These are phyloP conservation scores for Euzophera pinguis DNA, from an alignment of 2,888 invertebrate species.

Conservation along the genomic window DNA sequence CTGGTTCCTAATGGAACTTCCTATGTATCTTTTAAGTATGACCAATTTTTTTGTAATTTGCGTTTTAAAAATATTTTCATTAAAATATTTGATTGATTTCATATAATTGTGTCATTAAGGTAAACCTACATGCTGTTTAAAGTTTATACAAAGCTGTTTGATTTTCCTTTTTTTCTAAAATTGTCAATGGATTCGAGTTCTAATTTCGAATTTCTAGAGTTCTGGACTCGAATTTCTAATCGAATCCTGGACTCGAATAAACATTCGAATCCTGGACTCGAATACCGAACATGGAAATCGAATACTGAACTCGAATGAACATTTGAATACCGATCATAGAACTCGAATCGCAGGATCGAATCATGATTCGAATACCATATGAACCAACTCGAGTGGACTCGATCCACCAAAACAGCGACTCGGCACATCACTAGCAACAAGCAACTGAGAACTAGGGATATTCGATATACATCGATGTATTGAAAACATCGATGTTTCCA, in stretches of 20 bases:
- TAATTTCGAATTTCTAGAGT: background rate
- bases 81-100: slow-evolving; percentile 5
- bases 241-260: background rate
- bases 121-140: slow-evolving; percentile 1
- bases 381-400: slow-evolving; percentile 13
- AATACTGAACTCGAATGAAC: background rate
- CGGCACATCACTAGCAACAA: slow-evolving; percentile 13
- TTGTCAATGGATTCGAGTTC: background rate
- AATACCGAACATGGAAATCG: background rate
- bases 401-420: slow-evolving; percentile 13
- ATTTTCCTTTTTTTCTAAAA: slow-evolving; percentile 7
- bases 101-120: background rate
- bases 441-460: too few species aligned
- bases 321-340: background rate
- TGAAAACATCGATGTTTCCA: too few species aligned
- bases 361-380: slow-evolving; percentile 14
- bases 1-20: background rate
- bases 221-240: slow-evolving; percentile 2
- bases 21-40: background rate
- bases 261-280: background rate
- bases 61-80: slow-evolving; percentile 1
- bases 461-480: too few species aligned
- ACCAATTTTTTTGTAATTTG: background rate
- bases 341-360: slow-evolving; percentile 4
- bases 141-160: background rate